phyloP scores from a whole-genome alignment of 2,797 vertebrate genomes.

The Xiphophorus birchmanni region DNA sequence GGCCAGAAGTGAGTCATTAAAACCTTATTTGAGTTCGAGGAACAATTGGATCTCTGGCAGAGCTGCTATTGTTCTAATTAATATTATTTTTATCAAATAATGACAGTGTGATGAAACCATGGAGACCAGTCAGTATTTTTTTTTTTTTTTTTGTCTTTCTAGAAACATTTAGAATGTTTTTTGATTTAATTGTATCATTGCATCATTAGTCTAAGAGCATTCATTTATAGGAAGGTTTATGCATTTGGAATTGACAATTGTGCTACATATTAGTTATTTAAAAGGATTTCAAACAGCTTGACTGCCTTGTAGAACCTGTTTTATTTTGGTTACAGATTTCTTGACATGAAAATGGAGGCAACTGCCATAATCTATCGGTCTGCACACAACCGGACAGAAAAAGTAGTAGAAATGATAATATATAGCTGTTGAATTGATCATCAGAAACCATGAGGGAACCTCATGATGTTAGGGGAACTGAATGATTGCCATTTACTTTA shows the following conservation, averaged over 20 bases:
- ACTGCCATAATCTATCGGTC: not conserved
- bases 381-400: not conserved
- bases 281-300: not conserved
- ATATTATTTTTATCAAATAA: not conserved
- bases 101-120: slow-evolving; percentile 1
- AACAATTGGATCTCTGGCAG: slow-evolving; percentile 5
- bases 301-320: too few species aligned
- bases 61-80: slow-evolving; percentile 2
- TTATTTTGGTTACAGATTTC: too few species aligned
- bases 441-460: too few species aligned
- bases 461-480: not conserved
- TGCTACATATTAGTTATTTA: not conserved
- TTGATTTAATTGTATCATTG: not conserved
- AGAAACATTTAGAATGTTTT: not conserved
- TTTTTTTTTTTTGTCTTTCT: not conserved
- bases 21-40: not conserved
- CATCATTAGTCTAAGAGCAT: not conserved
- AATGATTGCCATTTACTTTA: not conserved
- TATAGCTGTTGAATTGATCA: not conserved
- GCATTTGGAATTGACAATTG: not conserved
- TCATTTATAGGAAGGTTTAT: not conserved
- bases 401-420: not conserved
- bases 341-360: not conserved
- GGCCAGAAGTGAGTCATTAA: not conserved
- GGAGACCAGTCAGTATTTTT: not conserved